These are phyloP conservation scores for Podarcis muralis DNA, from an alignment of 2,113 vertebrate species.

Conservation along the genomic window DNA sequence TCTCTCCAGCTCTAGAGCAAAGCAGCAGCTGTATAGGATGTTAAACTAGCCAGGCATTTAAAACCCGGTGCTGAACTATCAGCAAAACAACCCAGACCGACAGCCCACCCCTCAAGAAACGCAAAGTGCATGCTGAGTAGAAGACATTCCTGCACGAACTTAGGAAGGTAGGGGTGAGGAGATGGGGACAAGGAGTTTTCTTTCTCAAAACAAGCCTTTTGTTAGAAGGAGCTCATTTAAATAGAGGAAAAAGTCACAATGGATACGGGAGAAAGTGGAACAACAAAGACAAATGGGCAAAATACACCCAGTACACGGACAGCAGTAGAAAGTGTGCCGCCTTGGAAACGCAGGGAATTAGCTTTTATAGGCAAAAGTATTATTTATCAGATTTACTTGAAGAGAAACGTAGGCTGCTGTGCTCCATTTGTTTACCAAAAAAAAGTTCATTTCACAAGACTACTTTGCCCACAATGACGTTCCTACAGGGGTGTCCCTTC, in stretches of 20 bases:
- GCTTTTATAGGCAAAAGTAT: not conserved
- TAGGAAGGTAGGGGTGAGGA: too few species aligned
- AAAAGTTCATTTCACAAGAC: not conserved
- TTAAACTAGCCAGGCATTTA: not conserved
- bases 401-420: not conserved
- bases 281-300: not conserved
- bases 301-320: not conserved
- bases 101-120: not conserved
- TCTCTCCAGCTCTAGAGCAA: not conserved
- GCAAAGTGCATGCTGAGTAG: not conserved
- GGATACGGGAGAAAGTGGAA: not conserved
- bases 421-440: not conserved
- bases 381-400: not conserved
- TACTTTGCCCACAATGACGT: too few species aligned
- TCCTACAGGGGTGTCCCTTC: not conserved
- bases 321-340: not conserved
- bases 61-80: not conserved
- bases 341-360: not conserved
- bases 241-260: not conserved
- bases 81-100: not conserved
- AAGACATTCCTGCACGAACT: not conserved
- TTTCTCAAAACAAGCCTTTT: slow-evolving; percentile 14
- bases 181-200: not conserved
- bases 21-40: not conserved
- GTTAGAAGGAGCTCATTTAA: not conserved